phyloP scores from a whole-genome alignment of 2,113 vertebrate species.

The Bambusicola thoracicus region DNA sequence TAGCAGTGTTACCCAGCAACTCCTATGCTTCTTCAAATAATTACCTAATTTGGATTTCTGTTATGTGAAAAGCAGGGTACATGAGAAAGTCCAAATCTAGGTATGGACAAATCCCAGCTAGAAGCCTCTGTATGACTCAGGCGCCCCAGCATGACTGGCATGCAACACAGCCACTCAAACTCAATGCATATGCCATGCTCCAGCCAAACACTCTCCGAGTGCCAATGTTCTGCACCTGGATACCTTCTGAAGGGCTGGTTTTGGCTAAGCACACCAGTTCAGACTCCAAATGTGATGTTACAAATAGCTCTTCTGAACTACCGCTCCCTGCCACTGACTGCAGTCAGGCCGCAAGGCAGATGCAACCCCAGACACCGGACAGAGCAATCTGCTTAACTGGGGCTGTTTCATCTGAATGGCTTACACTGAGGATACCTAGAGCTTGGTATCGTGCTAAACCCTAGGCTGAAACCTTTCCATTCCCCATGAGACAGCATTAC shows the following conservation, averaged over 20 bases:
- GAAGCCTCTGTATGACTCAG: neutral
- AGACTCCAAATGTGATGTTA: neutral
- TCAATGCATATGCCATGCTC: neutral
- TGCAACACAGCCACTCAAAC: neutral
- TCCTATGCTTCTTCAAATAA: neutral
- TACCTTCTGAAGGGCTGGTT: neutral
- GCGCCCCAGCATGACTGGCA: neutral
- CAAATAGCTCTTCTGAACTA: neutral
- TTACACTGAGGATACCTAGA: constrained; percentile 37
- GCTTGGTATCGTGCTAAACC: constrained; percentile 48
- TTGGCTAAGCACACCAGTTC: neutral
- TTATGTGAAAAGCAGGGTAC: neutral
- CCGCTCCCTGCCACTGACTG: neutral
- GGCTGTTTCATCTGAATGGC: constrained; percentile 13
- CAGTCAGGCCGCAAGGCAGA: neutral
- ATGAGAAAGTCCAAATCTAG: neutral
- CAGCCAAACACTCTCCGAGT: neutral
- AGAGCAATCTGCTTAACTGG: constrained; percentile 29
- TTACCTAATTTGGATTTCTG: neutral
- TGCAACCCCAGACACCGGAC: neutral
- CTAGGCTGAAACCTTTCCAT: constrained; percentile 18
- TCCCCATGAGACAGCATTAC: neutral
- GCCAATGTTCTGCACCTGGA: neutral
- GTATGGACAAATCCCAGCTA: neutral
- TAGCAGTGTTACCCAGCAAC: neutral